These are phyloP conservation scores for Kryptolebias ocellatus DNA, from an alignment of 2,797 vertebrate species.

Conservation along the genomic window DNA sequence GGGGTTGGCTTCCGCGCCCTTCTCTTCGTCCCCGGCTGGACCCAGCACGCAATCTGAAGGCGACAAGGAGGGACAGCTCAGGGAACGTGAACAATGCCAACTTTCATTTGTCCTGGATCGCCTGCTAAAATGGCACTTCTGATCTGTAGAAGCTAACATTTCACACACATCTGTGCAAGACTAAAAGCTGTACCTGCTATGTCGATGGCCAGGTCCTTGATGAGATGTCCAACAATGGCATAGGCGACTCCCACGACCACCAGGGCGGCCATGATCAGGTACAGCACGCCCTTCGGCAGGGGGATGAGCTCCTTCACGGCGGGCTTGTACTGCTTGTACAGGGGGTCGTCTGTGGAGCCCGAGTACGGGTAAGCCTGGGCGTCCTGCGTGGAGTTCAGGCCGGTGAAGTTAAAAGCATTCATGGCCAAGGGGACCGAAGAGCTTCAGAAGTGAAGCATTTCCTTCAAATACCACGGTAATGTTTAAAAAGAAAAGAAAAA, in stretches of 20 bases:
- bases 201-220: constrained; percentile 87
- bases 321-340: constrained; percentile 83
- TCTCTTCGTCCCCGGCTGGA: constrained; percentile 73
- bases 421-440: constrained; percentile 22
- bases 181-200: constrained; percentile 75
- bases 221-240: constrained; percentile 87
- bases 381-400: constrained; percentile 54
- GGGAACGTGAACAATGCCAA: neutral
- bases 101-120: too few species aligned
- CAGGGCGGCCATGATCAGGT: constrained; percentile 85
- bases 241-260: constrained; percentile 87
- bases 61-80: neutral
- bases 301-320: constrained; percentile 77
- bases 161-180: neutral
- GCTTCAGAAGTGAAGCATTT: neutral
- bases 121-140: neutral
- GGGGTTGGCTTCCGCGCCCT: constrained; percentile 52
- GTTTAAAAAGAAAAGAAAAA: neutral
- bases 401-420: constrained; percentile 66
- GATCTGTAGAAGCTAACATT: neutral
- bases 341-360: constrained; percentile 60
- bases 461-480: neutral
- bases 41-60: constrained; percentile 79
- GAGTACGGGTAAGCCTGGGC: constrained; percentile 61
- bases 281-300: constrained; percentile 82